Evolutionary conservation across 2,113 vertebrate species (phyloP), one percentile per base, ranked within the genome.

Genomic region (Montifringilla adamsi): DNA sequence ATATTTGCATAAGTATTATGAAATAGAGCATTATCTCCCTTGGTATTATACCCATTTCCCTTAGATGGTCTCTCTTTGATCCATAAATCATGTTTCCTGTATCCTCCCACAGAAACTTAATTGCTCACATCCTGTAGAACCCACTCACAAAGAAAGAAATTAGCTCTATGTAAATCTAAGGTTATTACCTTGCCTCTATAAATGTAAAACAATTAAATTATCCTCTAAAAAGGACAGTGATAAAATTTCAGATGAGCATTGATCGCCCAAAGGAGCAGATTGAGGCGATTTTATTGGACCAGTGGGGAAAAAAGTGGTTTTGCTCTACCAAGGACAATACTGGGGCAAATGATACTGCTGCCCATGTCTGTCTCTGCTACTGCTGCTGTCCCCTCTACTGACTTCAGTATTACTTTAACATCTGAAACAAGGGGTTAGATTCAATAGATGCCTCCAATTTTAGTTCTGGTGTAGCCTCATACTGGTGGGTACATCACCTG

Each of bases 1-100:
- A 82, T 95, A 97, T 96, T 97, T 96, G 96, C 96, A 97, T 97
- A 97, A 95, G 87, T 95, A 87, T 94, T 95, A 94, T 94, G 84
- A 96, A 89, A 95, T 10, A 76, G 77, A 95, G 77, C 66, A 91
- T 95, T 95, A 95, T 96, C 77, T 95, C 74, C 77, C 89, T 52
- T 84, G 69, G 84, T 94, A 91, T 95, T 91, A 91, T 85, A 95
- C 46, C 81, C 87, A 79, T 82, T 91, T 96, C 41, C 93, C 84
- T 94, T 95, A 87, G 94, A 94, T 93, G 87, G 53, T 89, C 77
- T 95, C 60, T 95, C 74, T 97, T 84, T 96, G 91, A 95, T 95
- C 93, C 91, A 94, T 96, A 94, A 96, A 97, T 95, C 95, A 85
- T 79, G 87, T 91, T 95, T 97, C 74, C 89, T 84, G 87, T 96